These are phyloP conservation scores for Conomelus anceps DNA, from an alignment of 2,888 invertebrate species.

Conservation along the genomic window DNA sequence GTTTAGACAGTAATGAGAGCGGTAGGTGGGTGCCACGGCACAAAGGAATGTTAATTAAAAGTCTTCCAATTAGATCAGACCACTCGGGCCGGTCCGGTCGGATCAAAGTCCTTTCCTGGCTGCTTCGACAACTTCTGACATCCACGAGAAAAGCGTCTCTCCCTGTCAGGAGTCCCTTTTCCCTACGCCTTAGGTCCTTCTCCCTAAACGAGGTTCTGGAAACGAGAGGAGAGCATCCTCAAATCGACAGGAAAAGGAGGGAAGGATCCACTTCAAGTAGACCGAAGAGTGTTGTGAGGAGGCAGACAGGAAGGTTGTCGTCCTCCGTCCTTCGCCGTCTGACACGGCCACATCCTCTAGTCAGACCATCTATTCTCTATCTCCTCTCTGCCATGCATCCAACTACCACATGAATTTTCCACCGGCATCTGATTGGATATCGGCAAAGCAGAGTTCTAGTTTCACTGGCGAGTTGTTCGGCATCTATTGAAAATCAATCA, in stretches of 20 bases:
- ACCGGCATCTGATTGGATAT: background rate
- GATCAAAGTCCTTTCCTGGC: conserved; percentile 10
- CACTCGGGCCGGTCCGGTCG: background rate
- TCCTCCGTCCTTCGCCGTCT: too few species aligned
- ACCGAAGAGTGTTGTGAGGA: too few species aligned
- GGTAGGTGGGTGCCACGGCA: conserved; percentile 1
- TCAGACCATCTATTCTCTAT: background rate
- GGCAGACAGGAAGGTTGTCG: too few species aligned
- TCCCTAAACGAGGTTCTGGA: too few species aligned
- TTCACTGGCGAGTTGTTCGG: background rate
- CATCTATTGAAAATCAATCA: background rate
- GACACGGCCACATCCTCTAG: background rate
- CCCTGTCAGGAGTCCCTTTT: background rate
- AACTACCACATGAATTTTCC: background rate
- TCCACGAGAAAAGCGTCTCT: background rate
- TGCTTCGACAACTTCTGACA: background rate
- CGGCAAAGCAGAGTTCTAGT: background rate
- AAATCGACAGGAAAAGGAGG: background rate
- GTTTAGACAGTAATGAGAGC: conserved; percentile 13
- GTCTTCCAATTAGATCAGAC: conserved; percentile 23
- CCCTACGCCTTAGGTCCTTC: background rate
- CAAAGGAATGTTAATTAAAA: conserved; percentile 28
- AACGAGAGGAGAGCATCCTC: background rate
- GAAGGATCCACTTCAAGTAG: too few species aligned
- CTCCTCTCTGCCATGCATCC: background rate